These are phyloP conservation scores for Chiridota heheva DNA, from an alignment of 35 echinoderm and acorn worm species.

Conservation along the genomic window DNA sequence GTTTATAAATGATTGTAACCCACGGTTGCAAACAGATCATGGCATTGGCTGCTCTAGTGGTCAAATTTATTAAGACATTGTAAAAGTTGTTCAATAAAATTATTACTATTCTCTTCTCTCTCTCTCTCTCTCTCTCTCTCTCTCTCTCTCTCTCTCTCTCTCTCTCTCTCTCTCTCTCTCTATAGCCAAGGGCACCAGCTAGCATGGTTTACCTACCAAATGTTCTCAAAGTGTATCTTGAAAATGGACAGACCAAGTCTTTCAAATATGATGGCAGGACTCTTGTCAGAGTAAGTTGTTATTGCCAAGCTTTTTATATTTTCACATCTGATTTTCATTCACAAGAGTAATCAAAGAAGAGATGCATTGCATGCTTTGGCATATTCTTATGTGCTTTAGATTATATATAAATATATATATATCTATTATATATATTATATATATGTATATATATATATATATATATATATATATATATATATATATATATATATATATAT, in stretches of 20 bases:
- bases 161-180: background rate
- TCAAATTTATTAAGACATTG: background rate
- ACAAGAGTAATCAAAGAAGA: too few relatives aligned
- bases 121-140: background rate
- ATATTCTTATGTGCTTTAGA: background rate
- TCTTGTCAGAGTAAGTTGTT: conserved; percentile 79
- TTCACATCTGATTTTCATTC: background rate
- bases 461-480: too few relatives aligned
- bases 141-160: background rate
- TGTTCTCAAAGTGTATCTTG: conserved; percentile 96
- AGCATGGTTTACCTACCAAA: conserved; percentile 94
- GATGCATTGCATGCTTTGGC: too few relatives aligned
- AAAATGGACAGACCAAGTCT: conserved; percentile 97
- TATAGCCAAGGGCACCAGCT: conserved; percentile 63
- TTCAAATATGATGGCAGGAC: conserved; percentile 97
- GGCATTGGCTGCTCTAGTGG: background rate
- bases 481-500: too few relatives aligned
- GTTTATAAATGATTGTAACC: background rate
- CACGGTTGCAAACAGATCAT: background rate
- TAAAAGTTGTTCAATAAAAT: background rate
- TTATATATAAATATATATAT: background rate
- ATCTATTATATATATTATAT: too few relatives aligned
- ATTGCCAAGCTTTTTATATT: background rate
- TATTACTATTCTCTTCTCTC: too few relatives aligned
- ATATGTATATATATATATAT: too few relatives aligned